Evolutionary conservation across 2,113 vertebrate species (phyloP).

Genomic region (Symphodus melops): DNA sequence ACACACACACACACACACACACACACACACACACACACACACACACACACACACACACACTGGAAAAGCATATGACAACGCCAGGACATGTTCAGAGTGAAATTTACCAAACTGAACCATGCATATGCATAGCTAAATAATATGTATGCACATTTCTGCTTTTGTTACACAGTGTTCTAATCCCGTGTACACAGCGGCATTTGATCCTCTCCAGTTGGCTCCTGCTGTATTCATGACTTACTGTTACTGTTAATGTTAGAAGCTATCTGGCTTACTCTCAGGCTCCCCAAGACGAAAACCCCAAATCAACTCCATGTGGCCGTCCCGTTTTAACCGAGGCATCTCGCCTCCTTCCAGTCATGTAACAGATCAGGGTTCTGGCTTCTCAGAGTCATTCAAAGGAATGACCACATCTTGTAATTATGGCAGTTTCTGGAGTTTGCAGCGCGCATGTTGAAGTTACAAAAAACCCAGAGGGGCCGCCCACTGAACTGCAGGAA

Average conservation of each 20-base stretch:
- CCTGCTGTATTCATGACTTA: slow-evolving; percentile 36
- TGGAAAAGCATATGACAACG: slow-evolving; percentile 1
- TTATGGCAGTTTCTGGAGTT: slow-evolving; percentile 68
- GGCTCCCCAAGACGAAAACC: slow-evolving; percentile 64
- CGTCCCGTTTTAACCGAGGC: slow-evolving; percentile 64
- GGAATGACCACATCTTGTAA: slow-evolving; percentile 63
- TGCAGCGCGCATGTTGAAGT: slow-evolving; percentile 46
- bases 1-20: neutral
- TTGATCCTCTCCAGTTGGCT: slow-evolving; percentile 27
- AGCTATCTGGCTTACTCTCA: slow-evolving; percentile 33
- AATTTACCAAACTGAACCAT: neutral
- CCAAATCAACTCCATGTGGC: slow-evolving; percentile 77
- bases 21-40: neutral
- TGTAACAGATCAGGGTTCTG: slow-evolving; percentile 63
- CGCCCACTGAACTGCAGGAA: slow-evolving; percentile 49
- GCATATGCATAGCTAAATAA: neutral
- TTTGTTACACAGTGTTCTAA: neutral
- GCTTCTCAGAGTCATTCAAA: slow-evolving; percentile 52
- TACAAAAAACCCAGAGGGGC: slow-evolving; percentile 54
- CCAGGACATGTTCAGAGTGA: neutral
- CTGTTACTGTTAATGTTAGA: slow-evolving; percentile 25
- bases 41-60: neutral
- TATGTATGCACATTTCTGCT: neutral
- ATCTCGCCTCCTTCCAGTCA: slow-evolving; percentile 33
- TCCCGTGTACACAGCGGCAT: neutral